A percentile compares a stretch with the other conserved stretches of the same genome.
Conservation (phyloP, 1,140 invertebrate species). For the Drosophila jambulina region DNA sequence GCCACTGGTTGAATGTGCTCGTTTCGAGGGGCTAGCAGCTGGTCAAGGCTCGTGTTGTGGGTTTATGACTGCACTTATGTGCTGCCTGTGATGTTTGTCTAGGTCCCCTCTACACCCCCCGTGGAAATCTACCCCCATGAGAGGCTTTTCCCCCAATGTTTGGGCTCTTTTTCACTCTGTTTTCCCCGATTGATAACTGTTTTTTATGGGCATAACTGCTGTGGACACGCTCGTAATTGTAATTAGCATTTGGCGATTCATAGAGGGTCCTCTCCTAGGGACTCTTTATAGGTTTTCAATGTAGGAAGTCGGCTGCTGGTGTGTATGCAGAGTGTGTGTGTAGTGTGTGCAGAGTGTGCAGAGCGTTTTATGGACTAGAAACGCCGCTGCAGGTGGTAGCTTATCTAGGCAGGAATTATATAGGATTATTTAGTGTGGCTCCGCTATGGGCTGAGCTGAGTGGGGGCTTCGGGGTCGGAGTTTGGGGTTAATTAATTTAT, state of each 20-base stretch:
- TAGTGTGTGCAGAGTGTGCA: conserved; percentile 4
- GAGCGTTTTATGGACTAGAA: conserved; percentile 57
- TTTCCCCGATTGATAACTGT: conserved; percentile 54
- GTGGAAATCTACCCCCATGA: not conserved
- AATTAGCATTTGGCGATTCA: conserved; percentile 70
- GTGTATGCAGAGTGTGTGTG: not conserved
- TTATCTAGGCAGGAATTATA: conserved; percentile 34
- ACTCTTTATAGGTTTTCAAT: conserved; percentile 13
- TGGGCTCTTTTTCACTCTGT: conserved; percentile 54
- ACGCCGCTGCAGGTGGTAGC: conserved; percentile 29
- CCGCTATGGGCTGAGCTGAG: not conserved
- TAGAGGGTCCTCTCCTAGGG: not conserved
- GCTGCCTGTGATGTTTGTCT: conserved; percentile 25
- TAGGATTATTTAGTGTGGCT: conserved; percentile 20
- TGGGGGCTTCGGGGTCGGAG: not conserved
- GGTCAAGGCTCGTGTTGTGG: conserved; percentile 48
- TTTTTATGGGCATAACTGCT: conserved; percentile 43
- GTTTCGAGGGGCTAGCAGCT: conserved; percentile 24
- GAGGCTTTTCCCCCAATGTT: conserved; percentile 6
- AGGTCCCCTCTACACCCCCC: not conserved
- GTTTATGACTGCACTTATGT: conserved; percentile 64
- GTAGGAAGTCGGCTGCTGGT: not conserved
- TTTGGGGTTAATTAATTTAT: conserved; percentile 58
- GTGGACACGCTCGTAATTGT: conserved; percentile 43
- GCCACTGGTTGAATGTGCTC: conserved; percentile 10